Base-by-base conservation (phyloP, 2,888 invertebrate species). In the Drosophila hamatofila region DNA sequence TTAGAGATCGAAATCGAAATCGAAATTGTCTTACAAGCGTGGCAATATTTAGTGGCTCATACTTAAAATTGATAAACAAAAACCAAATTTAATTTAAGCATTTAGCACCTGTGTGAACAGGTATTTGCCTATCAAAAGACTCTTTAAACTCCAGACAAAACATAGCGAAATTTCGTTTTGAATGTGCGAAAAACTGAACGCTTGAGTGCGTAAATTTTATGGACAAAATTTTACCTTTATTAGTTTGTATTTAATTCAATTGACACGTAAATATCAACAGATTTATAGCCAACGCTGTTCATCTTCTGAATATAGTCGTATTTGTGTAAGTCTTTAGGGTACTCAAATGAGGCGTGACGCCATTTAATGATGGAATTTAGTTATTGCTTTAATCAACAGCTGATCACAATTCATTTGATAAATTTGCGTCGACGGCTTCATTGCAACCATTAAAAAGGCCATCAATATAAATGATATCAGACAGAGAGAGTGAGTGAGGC, bases 171-270 rank as follows among this genome's bases (percentile, higher is more conserved):
- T 37, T 37, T 7, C 30, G 14, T 37, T 2, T 37, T 7, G 16
- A 16, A 39, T 51, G 61, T 75, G 61, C 49, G 68, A 60, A 57
- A 72, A 41, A 33, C 39, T 41, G 37, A 44, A 14, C 27, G 42
- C 35, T 42, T 21, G 12, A 60, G 44, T 41, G 44, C 61, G 16
- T 46, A 23, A 57, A 39, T 21, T 46, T 67, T 51, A 57, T 37
- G 27, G 23, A n/a, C 12, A 60, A 83, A 72, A 68, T 81, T 68
- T 14, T 67, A 55, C 55, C 67, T 68, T 66, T 84, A 87, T 88
- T 88, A 84, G 78, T 80, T 81, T 65, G 70, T 78, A 82, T 85
- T 85, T 87, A 87, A 85, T 89, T 81, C 72, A 81, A 85, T 85
- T 85, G 52, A 69, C 88, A 84, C 33, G 55, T 44, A 60, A 55